phyloP scores from a whole-genome alignment of 2,797 vertebrate species.

The Sciaenops ocellatus region DNA sequence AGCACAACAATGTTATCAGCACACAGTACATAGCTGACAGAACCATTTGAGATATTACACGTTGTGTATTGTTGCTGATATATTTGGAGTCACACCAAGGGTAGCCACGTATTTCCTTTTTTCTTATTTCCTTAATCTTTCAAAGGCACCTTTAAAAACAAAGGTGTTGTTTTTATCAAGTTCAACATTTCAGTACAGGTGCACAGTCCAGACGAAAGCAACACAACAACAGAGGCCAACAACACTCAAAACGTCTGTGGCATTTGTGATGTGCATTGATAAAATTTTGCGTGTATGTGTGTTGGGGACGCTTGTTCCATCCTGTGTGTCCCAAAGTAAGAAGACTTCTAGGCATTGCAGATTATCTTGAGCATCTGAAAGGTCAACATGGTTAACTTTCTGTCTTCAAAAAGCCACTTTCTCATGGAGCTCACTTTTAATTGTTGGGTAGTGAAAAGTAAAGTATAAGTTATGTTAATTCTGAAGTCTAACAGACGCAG shows the following conservation, averaged over 20 bases:
- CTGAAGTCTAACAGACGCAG: too few species aligned
- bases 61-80: slow-evolving; percentile 46
- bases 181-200: slow-evolving; percentile 29
- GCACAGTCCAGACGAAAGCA: slow-evolving; percentile 5
- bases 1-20: slow-evolving; percentile 45
- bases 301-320: not conserved
- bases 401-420: not conserved
- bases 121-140: slow-evolving; percentile 27
- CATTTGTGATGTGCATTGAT: slow-evolving; percentile 17
- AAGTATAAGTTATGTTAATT: too few species aligned
- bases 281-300: slow-evolving; percentile 13
- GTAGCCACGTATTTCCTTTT: slow-evolving; percentile 27
- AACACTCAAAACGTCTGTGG: not conserved
- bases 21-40: slow-evolving; percentile 17
- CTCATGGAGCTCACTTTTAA: not conserved
- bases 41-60: slow-evolving; percentile 55
- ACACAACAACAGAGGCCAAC: not conserved
- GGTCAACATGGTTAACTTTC: not conserved
- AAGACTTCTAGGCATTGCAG: not conserved
- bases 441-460: not conserved
- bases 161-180: slow-evolving; percentile 34
- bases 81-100: slow-evolving; percentile 41
- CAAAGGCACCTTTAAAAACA: slow-evolving; percentile 45
- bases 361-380: not conserved
- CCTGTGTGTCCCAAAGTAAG: not conserved